Conservation (phyloP, 2,888 invertebrate species). For the Synergus japonicus region DNA sequence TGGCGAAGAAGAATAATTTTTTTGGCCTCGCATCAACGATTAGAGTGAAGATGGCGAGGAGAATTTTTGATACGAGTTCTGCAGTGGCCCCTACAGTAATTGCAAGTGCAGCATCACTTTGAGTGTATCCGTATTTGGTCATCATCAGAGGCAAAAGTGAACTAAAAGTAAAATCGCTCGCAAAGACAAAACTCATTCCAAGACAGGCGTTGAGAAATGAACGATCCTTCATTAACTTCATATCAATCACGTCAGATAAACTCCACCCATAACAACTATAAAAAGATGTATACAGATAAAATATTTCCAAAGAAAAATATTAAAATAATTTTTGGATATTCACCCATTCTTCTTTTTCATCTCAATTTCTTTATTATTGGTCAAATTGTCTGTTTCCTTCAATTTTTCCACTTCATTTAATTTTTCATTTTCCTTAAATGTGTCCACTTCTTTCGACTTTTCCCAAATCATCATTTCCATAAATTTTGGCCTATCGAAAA, state of each 20-base stretch:
- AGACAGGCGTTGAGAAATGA: constrained; percentile 82
- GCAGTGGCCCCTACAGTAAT: constrained; percentile 85
- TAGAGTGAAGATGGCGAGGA: constrained; percentile 82
- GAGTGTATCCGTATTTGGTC: constrained; percentile 80
- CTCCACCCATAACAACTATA: constrained; percentile 36
- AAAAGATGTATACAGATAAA: no score
- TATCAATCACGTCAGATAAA: constrained; percentile 67
- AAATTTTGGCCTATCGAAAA: constrained; percentile 14
- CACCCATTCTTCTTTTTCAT: constrained; percentile 28
- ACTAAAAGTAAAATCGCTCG: constrained; percentile 85
- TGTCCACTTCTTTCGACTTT: neutral
- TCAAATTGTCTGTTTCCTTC: neutral
- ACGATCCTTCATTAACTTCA: constrained; percentile 69
- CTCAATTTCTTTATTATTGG: neutral
- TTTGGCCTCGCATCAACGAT: constrained; percentile 82
- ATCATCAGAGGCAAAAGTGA: constrained; percentile 84
- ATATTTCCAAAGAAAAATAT: no score
- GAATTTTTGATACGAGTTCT: constrained; percentile 83
- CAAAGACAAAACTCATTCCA: constrained; percentile 84
- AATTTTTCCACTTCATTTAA: neutral
- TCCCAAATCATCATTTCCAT: neutral
- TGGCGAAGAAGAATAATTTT: constrained; percentile 83
- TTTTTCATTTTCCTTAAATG: neutral
- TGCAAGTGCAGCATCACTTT: constrained; percentile 82
- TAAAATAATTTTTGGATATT: neutral